Evolutionary conservation across 2,888 invertebrate species (phyloP), one percentile per base, ranked within the genome.

Genomic region (Epinotia ramella): DNA sequence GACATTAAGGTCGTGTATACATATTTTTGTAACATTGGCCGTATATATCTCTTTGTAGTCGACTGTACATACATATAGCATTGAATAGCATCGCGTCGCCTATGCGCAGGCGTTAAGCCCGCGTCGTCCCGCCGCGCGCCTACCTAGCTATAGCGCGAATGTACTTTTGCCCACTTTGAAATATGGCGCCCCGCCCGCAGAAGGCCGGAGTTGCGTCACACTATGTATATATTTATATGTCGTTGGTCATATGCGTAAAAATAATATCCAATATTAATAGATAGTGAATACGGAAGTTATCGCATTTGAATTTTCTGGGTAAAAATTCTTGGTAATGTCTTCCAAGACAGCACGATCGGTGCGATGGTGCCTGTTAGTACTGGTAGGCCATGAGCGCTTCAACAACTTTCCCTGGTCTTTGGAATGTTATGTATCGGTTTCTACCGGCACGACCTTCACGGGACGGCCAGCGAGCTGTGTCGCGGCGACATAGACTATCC

Each of bases 101-200:
- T 69, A n/a, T 56, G 62, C 33, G 0, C 16, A 11, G 69, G 77
- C 84, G 18, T 85, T 89, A 91, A 89, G 87, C 88, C 88, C 85
- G 86, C 86, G 87, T 83, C 88, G 93, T 91, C 92, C 93, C 93
- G 89, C 86, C 83, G 86, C 88, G 92, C 92, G 91, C 92, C 91
- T 94, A 93, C 93, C 88, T 93, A 94, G 91, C 89, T 93, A 93
- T 94, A 93, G 92, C 91, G 92, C 91, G 91, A 91, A 92, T 90
- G 92, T 94, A 94, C 94, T 93, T 92, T 92, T 94, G 94, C 94
- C 93, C 94, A 94, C 94, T 94, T 93, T 93, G 93, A 94, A 92
- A 94, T 93, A 93, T 87, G 81, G 86, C 92, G 88, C 84, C 80
- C 85, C 78, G 79, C 81, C 73, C 69, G 84, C 79, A 92, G 83